A percentile compares a stretch with the other conserved stretches of the same genome.
Evolutionary conservation across 2,113 vertebrate species (phyloP).

Genomic region (Percina caprodes): DNA sequence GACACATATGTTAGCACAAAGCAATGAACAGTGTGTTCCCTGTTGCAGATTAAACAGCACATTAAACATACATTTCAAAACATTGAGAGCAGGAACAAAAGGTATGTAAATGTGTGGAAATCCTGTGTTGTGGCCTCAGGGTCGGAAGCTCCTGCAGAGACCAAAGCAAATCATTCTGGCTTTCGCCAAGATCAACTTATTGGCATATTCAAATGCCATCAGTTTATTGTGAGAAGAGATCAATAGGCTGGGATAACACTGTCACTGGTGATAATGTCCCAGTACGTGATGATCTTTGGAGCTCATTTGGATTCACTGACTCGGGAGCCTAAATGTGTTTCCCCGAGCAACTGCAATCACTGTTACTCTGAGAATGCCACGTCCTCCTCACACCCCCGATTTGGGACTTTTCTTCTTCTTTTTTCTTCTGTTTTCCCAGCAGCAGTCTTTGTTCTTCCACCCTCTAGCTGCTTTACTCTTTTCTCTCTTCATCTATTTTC

Average conservation of each 20-base stretch:
- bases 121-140: slow-evolving; percentile 28
- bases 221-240: slow-evolving; percentile 78
- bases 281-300: slow-evolving; percentile 62
- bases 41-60: slow-evolving; percentile 42
- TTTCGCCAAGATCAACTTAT: slow-evolving; percentile 73
- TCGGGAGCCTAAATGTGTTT: slow-evolving; percentile 58
- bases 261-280: slow-evolving; percentile 76
- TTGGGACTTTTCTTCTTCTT: background rate
- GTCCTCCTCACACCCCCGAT: slow-evolving; percentile 18
- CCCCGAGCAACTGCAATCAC: slow-evolving; percentile 51
- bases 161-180: slow-evolving; percentile 68
- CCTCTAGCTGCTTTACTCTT: slow-evolving; percentile 8
- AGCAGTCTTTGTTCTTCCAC: slow-evolving; percentile 21
- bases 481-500: slow-evolving; percentile 5
- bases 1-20: slow-evolving; percentile 64
- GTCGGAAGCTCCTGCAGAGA: slow-evolving; percentile 30
- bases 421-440: slow-evolving; percentile 10
- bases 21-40: slow-evolving; percentile 20
- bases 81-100: slow-evolving; percentile 24
- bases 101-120: slow-evolving; percentile 35
- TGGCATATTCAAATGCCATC: slow-evolving; percentile 81
- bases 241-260: slow-evolving; percentile 79
- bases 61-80: slow-evolving; percentile 43
- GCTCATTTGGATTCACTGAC: slow-evolving; percentile 73
- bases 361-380: slow-evolving; percentile 30